Evolutionary conservation across 2,113 vertebrate species (phyloP).

Genomic region (Gallinago paraguaiae): DNA sequence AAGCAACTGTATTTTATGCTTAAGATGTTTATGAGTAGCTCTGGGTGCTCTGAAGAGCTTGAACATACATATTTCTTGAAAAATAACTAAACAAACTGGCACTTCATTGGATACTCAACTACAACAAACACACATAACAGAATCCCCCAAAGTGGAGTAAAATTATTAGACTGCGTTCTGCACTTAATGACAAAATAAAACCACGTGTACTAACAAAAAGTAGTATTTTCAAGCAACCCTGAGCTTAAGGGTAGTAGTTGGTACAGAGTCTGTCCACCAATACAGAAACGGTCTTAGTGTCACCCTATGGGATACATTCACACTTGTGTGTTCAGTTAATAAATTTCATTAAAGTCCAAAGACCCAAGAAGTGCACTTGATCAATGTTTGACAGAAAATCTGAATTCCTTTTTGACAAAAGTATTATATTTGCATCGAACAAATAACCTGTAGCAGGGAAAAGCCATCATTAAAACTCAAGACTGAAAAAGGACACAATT

Average conservation of each 20-base stretch:
- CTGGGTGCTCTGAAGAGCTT: not conserved
- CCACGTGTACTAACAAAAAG: not conserved
- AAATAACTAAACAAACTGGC: not conserved
- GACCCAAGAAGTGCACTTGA: not conserved
- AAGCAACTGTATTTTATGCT: not conserved
- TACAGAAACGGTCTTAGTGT: not conserved
- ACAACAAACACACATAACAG: not conserved
- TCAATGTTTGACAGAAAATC: not conserved
- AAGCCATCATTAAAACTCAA: not conserved
- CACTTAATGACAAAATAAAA: not conserved
- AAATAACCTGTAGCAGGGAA: not conserved
- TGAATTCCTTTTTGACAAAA: not conserved
- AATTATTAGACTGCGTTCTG: not conserved
- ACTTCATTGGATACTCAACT: not conserved
- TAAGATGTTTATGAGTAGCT: not conserved
- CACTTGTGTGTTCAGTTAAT: not conserved
- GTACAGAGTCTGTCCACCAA: not conserved
- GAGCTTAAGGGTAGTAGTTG: not conserved
- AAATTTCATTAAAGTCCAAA: not conserved
- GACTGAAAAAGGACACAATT: not conserved
- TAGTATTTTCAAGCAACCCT: not conserved
- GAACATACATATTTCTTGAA: not conserved
- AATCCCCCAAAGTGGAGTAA: not conserved
- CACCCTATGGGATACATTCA: not conserved
- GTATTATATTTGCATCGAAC: not conserved